Percentiles rank a stretch among this genome's conserved stretches.
phyloP scores from a whole-genome alignment of 2,888 invertebrate species.

The Tribolium freemani region DNA sequence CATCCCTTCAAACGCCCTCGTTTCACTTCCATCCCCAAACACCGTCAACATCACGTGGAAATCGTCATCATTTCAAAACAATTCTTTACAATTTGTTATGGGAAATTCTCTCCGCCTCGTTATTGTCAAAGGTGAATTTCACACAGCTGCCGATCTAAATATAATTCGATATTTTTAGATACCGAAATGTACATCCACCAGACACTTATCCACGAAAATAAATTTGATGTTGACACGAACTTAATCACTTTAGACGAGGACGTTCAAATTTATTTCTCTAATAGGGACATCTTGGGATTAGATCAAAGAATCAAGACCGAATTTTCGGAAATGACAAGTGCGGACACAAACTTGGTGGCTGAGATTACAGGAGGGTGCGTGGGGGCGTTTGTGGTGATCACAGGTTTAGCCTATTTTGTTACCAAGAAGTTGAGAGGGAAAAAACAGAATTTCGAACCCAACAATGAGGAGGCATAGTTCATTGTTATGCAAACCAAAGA shows the following conservation, averaged over 20 bases:
- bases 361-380: slow-evolving; percentile 21
- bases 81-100: slow-evolving; percentile 41
- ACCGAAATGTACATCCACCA: slow-evolving; percentile 35
- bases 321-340: neutral
- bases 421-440: slow-evolving; percentile 2
- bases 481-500: neutral
- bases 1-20: slow-evolving; percentile 42
- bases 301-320: neutral
- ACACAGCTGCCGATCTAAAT: neutral
- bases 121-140: slow-evolving; percentile 43
- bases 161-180: slow-evolving; percentile 44
- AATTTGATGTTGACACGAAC: slow-evolving; percentile 12
- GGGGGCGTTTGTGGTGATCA: neutral
- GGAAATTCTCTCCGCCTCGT: slow-evolving; percentile 40
- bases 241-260: slow-evolving; percentile 34
- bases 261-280: slow-evolving; percentile 44
- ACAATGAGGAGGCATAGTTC: neutral
- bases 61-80: slow-evolving; percentile 37
- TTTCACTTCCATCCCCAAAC: slow-evolving; percentile 11
- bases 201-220: slow-evolving; percentile 12
- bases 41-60: slow-evolving; percentile 48
- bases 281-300: slow-evolving; percentile 34
- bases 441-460: slow-evolving; percentile 18
- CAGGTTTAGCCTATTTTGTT: neutral
- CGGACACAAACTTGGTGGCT: neutral